A percentile compares a stretch with the other conserved stretches of the same genome.
Evolutionary conservation across 1,140 invertebrate genomes (phyloP).

Genomic region (Zaprionus ghesquierei): DNA sequence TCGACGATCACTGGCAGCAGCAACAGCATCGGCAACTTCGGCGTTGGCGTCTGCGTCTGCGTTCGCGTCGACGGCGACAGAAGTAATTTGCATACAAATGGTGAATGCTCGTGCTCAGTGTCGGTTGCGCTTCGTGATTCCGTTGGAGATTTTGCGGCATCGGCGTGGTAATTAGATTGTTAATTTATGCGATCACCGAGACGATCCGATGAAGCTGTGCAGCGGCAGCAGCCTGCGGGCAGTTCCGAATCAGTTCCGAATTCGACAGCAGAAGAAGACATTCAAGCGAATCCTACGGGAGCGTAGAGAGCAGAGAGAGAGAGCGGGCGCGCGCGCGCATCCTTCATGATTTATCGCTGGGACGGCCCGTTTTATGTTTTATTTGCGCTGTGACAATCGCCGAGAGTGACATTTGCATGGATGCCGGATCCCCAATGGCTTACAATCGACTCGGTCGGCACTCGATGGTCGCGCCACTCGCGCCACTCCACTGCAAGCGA

Average conservation of each 20-base stretch:
- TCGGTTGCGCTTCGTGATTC: conserved; percentile 76
- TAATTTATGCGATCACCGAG: conserved; percentile 66
- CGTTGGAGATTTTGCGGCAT: conserved; percentile 56
- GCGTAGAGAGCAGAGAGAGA: background rate
- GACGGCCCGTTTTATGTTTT: conserved; percentile 78
- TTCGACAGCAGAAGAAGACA: background rate
- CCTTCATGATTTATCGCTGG: conserved; percentile 66
- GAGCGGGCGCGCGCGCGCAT: background rate
- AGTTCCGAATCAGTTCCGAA: conserved; percentile 27
- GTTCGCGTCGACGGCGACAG: conserved; percentile 23
- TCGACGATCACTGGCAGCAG: conserved; percentile 60
- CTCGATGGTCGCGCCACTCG: conserved; percentile 9
- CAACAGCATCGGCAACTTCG: conserved; percentile 1
- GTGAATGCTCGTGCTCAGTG: conserved; percentile 73
- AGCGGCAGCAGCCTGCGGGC: conserved; percentile 16
- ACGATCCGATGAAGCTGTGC: background rate
- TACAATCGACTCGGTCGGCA: conserved; percentile 8
- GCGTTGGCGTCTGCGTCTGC: background rate
- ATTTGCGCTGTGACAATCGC: conserved; percentile 67
- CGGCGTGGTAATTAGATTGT: conserved; percentile 69
- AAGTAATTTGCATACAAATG: conserved; percentile 77
- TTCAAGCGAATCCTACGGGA: background rate
- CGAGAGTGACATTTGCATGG: conserved; percentile 74
- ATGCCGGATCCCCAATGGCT: conserved; percentile 29
- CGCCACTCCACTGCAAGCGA: conserved; percentile 34